A percentile compares a stretch with the other conserved stretches of the same genome.
These are phyloP conservation scores for Variabilichromis moorii DNA, from an alignment of 2,113 vertebrate genomes.

Conservation along the genomic window DNA sequence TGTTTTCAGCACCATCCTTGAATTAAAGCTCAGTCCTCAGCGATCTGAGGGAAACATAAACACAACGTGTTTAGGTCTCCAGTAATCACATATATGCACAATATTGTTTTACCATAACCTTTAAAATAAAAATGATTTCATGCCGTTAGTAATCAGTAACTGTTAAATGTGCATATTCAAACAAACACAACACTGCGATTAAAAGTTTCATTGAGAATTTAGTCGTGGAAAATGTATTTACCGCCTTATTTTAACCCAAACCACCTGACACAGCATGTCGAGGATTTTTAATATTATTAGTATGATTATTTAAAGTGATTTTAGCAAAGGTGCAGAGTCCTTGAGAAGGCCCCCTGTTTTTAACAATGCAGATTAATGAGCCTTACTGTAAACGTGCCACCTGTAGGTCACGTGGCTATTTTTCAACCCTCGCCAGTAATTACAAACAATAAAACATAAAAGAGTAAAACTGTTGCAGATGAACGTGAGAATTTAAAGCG, in stretches of 20 bases:
- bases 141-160: neutral
- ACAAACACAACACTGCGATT: neutral
- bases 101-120: neutral
- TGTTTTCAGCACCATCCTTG: fast-evolving
- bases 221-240: fast-evolving
- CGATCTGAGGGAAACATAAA: fast-evolving
- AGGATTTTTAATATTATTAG: neutral
- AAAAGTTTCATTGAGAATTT: fast-evolving
- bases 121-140: neutral
- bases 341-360: neutral
- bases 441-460: neutral
- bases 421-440: neutral
- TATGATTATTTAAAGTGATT: neutral
- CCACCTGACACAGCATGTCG: fast-evolving
- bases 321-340: fast-evolving
- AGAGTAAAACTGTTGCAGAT: neutral
- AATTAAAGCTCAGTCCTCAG: neutral
- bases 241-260: neutral
- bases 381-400: neutral
- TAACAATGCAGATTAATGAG: neutral
- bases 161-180: neutral
- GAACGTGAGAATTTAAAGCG: fast-evolving
- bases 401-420: fast-evolving
- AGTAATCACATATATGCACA: neutral
- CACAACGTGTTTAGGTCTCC: fast-evolving